Conservation (phyloP, 2,888 invertebrate genomes). For the Heliconius ethilla region DNA sequence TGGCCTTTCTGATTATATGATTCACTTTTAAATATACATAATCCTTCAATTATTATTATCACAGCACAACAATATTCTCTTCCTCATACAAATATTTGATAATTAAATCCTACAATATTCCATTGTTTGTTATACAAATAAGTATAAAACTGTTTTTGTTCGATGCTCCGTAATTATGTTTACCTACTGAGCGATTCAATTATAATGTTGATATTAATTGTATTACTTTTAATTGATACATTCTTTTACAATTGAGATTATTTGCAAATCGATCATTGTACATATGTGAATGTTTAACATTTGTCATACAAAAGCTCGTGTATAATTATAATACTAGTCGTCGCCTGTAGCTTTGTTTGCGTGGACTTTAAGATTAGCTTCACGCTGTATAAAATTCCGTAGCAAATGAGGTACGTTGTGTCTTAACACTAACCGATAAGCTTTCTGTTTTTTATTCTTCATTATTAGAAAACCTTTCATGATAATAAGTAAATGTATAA, state of each 20-base stretch:
- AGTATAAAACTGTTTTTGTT: slow-evolving; percentile 45
- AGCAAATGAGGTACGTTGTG: too few relatives aligned
- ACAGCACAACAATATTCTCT: not conserved
- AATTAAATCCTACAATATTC: slow-evolving; percentile 46
- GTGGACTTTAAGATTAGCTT: not conserved
- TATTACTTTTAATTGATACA: slow-evolving; percentile 20
- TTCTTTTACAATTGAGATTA: slow-evolving; percentile 1
- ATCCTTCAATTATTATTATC: not conserved
- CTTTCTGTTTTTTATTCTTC: too few relatives aligned
- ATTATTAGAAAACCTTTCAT: too few relatives aligned
- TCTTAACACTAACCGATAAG: too few relatives aligned
- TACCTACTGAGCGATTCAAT: slow-evolving; percentile 23
- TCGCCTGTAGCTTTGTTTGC: too few relatives aligned
- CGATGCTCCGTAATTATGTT: slow-evolving; percentile 30
- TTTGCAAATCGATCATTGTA: not conserved
- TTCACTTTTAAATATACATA: not conserved
- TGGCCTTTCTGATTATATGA: not conserved
- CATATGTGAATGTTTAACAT: not conserved
- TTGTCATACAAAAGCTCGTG: too few relatives aligned
- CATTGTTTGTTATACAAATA: slow-evolving; percentile 50
- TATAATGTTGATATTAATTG: slow-evolving; percentile 16
- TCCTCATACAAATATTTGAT: slow-evolving; percentile 33
- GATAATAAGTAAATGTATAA: not conserved
- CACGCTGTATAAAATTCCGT: not conserved
- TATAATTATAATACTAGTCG: too few relatives aligned